Base-by-base conservation (phyloP, 2,888 invertebrate genomes). In the Agriopis leucophaearia region DNA sequence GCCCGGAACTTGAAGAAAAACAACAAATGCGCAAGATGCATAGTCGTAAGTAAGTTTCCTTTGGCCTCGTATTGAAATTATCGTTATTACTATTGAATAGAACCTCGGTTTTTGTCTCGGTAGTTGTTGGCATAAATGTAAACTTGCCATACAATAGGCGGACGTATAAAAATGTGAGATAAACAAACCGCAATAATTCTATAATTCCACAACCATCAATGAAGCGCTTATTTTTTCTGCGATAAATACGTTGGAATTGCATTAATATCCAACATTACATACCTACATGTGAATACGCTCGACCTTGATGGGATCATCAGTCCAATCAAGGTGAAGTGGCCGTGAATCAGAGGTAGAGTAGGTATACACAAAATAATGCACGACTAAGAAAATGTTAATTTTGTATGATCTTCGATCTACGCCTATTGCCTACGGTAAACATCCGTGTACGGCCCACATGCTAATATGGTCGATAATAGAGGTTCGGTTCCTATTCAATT, bases 91-190 rank as follows among this genome's bases (percentile, higher is more conserved):
- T 79, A 78, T 79, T 81, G 78, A 81, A 82, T 73, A 76, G 73
- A 79, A 73, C 76, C 64, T 74, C 56, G 75, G 70, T 81, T 84
- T 84, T 83, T 82, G 78, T 76, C 74, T 75, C 51, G 72, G 59
- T 74, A 72, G 76, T 77, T 78, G 76, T 77, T 78, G 75, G 76
- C 73, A 76, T 74, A 75, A 74, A 73, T 78, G 73, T 76, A 78
- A 79, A 79, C 78, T 72, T 71, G 61, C 51, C 71, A 82, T 77
- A 91, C 91, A 91, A 92, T 91, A 83, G 85, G 72, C 91, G 92
- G 90, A 89, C 85, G 87, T 86, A 78, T 76, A 78, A 81, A 82
- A 85, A 87, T 88, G 86, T 87, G 87, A 87, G 85, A 84, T 85
- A 83, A 82, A 82, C 78, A 77, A 74, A 78, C 72, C 76, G 76